Evolutionary conservation across 2,113 vertebrate genomes (phyloP).

Genomic region (Solenodon paradoxus): DNA sequence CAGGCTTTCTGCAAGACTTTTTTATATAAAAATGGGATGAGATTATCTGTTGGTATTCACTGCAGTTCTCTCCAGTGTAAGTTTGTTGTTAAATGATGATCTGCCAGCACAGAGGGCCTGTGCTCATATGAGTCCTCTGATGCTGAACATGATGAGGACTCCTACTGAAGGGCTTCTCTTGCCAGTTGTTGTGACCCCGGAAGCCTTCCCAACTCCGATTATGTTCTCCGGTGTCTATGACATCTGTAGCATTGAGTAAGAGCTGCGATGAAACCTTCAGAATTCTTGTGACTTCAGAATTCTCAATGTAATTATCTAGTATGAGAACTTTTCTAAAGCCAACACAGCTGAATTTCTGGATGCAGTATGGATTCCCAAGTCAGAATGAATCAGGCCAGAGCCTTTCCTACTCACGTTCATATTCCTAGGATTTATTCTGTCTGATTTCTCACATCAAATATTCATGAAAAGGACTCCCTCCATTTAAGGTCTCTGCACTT

Average conservation of each 20-base stretch:
- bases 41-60: background rate
- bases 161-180: conserved; percentile 63
- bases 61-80: background rate
- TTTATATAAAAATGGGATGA: background rate
- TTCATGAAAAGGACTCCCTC: background rate
- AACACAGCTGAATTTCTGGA: background rate
- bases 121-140: conserved; percentile 69
- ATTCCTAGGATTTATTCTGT: background rate
- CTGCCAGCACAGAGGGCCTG: background rate
- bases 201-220: background rate
- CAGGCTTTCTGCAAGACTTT: background rate
- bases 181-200: background rate
- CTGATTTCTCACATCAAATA: conserved; percentile 42
- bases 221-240: background rate
- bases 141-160: conserved; percentile 61
- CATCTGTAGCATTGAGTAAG: background rate
- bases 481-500: background rate
- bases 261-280: too few species aligned
- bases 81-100: background rate
- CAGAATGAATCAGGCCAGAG: background rate
- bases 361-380: conserved; percentile 40
- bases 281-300: background rate
- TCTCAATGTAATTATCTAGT: background rate
- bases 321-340: background rate
- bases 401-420: background rate